A percentile compares a stretch with the other conserved stretches of the same genome.
Evolutionary conservation across 1,140 invertebrate species (phyloP).

Genomic region (Aphidius gifuensis): DNA sequence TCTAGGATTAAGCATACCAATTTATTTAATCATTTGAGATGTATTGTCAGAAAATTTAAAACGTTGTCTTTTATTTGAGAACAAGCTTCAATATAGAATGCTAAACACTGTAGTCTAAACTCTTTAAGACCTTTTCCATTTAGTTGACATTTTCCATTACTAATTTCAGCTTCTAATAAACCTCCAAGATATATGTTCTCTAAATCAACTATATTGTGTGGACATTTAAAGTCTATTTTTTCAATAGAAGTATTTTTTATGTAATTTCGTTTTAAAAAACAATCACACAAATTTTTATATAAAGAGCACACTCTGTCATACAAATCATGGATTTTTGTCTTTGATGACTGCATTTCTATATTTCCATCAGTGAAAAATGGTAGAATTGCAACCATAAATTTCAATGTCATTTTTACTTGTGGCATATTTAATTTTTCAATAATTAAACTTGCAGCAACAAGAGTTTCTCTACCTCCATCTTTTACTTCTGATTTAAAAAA

Average conservation of each 20-base stretch:
- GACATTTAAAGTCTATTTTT: not conserved
- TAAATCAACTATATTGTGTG: not conserved
- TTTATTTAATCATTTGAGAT: not conserved
- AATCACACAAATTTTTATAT: slow-evolving; percentile 25
- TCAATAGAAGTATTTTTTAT: not conserved
- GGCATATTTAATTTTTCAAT: slow-evolving; percentile 12
- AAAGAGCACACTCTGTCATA: slow-evolving; percentile 17
- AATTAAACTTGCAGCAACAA: slow-evolving; percentile 6
- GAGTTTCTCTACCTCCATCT: not conserved
- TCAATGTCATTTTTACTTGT: slow-evolving; percentile 7
- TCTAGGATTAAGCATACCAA: slow-evolving; percentile 15
- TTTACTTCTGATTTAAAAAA: slow-evolving; percentile 22
- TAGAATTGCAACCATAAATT: slow-evolving; percentile 22
- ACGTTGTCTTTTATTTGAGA: not conserved
- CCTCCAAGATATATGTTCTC: slow-evolving; percentile 14
- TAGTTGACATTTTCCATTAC: not conserved
- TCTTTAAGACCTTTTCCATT: not conserved
- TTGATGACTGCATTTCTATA: slow-evolving; percentile 25
- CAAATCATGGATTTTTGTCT: slow-evolving; percentile 25
- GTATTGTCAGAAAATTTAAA: slow-evolving; percentile 9
- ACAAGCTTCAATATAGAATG: slow-evolving; percentile 8
- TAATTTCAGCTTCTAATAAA: not conserved
- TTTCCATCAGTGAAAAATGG: slow-evolving; percentile 20
- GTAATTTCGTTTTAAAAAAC: slow-evolving; percentile 25
- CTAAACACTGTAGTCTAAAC: slow-evolving; percentile 6